phyloP scores from a whole-genome alignment of 2,888 invertebrate genomes.

The Fabriciana adippe region DNA sequence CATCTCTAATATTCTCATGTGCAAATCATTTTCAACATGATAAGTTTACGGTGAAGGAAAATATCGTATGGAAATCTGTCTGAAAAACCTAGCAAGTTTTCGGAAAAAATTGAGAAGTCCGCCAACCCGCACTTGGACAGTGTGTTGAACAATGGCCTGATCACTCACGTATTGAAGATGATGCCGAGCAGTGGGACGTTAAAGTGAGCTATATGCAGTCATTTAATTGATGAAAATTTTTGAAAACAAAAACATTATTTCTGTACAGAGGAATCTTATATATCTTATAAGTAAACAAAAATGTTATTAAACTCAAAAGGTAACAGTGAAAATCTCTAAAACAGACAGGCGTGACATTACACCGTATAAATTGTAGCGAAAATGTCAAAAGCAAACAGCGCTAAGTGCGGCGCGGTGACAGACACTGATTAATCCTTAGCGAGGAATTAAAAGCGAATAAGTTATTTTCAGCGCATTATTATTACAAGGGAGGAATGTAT shows the following conservation, averaged over 20 bases:
- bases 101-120: too few species aligned
- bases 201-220: too few species aligned
- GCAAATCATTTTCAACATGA: too few species aligned
- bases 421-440: conserved; percentile 35
- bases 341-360: conserved; percentile 25
- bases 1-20: too few species aligned
- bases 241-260: neutral
- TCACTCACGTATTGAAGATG: too few species aligned
- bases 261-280: neutral
- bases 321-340: conserved; percentile 10
- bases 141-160: too few species aligned
- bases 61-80: too few species aligned
- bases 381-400: conserved; percentile 30
- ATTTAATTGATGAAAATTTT: too few species aligned
- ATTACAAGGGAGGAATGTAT: conserved; percentile 18
- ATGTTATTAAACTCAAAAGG: neutral
- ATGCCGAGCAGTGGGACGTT: too few species aligned
- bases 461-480: conserved; percentile 27
- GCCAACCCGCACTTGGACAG: too few species aligned
- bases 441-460: conserved; percentile 36
- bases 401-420: conserved; percentile 30
- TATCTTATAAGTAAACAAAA: neutral
- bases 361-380: conserved; percentile 29
- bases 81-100: too few species aligned
- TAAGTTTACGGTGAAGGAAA: too few species aligned